Evolutionary conservation across 2,888 invertebrate species (phyloP).

Genomic region (Subacronicta megacephala): DNA sequence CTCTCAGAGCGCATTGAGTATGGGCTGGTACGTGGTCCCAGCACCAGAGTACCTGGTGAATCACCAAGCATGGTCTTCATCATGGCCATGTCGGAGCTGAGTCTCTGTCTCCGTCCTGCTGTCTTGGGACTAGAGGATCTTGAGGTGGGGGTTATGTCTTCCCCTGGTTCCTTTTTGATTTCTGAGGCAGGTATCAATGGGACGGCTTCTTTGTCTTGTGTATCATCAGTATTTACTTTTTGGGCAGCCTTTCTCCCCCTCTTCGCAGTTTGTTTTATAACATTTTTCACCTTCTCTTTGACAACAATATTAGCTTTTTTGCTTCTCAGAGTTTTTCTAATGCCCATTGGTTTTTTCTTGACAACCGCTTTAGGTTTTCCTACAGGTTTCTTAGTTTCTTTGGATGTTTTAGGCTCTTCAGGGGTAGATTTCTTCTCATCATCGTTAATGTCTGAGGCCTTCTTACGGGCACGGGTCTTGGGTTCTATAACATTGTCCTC

Average conservation of each 20-base stretch:
- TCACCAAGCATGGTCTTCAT: slow-evolving; percentile 85
- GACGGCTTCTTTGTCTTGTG: slow-evolving; percentile 79
- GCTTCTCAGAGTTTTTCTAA: slow-evolving; percentile 82
- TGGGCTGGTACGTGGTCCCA: slow-evolving; percentile 87
- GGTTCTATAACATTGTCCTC: slow-evolving; percentile 83
- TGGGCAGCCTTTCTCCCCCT: slow-evolving; percentile 78
- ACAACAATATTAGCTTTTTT: slow-evolving; percentile 76
- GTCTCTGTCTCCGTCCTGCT: slow-evolving; percentile 79
- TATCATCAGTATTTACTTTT: slow-evolving; percentile 72
- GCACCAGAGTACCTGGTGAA: slow-evolving; percentile 75
- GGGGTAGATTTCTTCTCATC: slow-evolving; percentile 80
- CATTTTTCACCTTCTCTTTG: slow-evolving; percentile 80
- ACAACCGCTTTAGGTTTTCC: slow-evolving; percentile 80
- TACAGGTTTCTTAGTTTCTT: slow-evolving; percentile 79
- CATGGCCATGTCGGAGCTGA: slow-evolving; percentile 85
- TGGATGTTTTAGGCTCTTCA: slow-evolving; percentile 84
- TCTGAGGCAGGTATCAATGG: slow-evolving; percentile 81
- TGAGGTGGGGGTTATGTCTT: slow-evolving; percentile 79
- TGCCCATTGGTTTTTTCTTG: slow-evolving; percentile 84
- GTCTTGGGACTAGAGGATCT: slow-evolving; percentile 86
- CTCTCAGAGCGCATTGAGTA: slow-evolving; percentile 91
- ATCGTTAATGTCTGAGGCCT: slow-evolving; percentile 79
- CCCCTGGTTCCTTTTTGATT: slow-evolving; percentile 84
- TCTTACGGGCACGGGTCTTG: slow-evolving; percentile 86
- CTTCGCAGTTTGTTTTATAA: slow-evolving; percentile 73